phyloP scores from a whole-genome alignment of 37 sponge, comb jelly and placozoan species.

The Ephydatia muelleri region DNA sequence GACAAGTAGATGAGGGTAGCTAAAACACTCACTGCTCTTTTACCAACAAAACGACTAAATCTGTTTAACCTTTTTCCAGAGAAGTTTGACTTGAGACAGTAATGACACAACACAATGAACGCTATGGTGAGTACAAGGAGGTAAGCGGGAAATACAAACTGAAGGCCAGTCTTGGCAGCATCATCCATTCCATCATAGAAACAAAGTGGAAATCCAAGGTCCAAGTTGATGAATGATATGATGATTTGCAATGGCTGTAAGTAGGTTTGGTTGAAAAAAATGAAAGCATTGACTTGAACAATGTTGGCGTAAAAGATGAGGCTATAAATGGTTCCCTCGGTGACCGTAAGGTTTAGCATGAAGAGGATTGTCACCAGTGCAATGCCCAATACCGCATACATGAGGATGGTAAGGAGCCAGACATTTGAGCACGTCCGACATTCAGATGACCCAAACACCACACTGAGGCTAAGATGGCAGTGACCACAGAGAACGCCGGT shows the following conservation, averaged over 20 bases:
- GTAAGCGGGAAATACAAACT: too few relatives aligned
- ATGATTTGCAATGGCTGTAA: too few relatives aligned
- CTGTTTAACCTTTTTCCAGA: too few relatives aligned
- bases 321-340: slow-evolving; percentile 35
- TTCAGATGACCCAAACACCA: slow-evolving; percentile 14
- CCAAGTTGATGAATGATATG: too few relatives aligned
- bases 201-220: too few relatives aligned
- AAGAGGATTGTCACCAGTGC: slow-evolving; percentile 24
- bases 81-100: too few relatives aligned
- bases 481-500: slow-evolving; percentile 37
- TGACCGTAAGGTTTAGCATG: slow-evolving; percentile 31
- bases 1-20: slow-evolving; percentile 46
- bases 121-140: too few relatives aligned
- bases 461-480: slow-evolving; percentile 19
- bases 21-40: slow-evolving; percentile 23
- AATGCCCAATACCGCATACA: slow-evolving; percentile 12
- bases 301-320: slow-evolving; percentile 54
- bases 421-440: slow-evolving; percentile 29
- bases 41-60: too few relatives aligned
- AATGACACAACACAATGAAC: too few relatives aligned
- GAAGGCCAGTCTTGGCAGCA: too few relatives aligned
- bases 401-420: slow-evolving; percentile 26
- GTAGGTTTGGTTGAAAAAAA: neutral
- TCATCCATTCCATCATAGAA: too few relatives aligned
- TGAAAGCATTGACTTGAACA: slow-evolving; percentile 1